Percentiles rank a stretch among this genome's conserved stretches.
Conservation (phyloP, 2,797 vertebrate genomes). For the Phataginus tetradactyla region DNA sequence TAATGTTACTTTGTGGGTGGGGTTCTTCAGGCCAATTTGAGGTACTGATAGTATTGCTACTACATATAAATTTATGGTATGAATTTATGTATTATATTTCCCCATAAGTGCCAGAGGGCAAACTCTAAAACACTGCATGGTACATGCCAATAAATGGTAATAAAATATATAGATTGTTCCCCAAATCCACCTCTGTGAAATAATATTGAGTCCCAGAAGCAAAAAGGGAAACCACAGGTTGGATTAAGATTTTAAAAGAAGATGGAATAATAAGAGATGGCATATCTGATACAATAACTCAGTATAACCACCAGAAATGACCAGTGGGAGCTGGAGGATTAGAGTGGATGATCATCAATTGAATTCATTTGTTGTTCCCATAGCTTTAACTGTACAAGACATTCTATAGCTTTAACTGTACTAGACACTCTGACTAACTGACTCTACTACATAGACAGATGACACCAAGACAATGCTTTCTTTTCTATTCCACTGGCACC, state of each 20-base stretch:
- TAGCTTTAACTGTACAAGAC: not conserved
- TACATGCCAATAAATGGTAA: not conserved
- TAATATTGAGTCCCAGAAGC: not conserved
- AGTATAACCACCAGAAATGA: not conserved
- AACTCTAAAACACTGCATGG: not conserved
- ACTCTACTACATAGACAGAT: not conserved
- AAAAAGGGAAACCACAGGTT: not conserved
- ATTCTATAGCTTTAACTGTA: too few relatives aligned
- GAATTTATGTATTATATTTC: not conserved
- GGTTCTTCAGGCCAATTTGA: not conserved
- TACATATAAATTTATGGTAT: not conserved
- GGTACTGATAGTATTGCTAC: not conserved
- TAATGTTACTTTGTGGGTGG: not conserved
- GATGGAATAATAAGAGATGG: not conserved
- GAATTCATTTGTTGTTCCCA: not conserved
- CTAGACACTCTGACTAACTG: not conserved
- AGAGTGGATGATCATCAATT: not conserved
- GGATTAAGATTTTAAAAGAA: not conserved
- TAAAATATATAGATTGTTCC: not conserved
- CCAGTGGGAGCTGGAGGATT: not conserved
- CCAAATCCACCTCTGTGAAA: not conserved
- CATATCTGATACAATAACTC: not conserved
- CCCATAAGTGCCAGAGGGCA: not conserved
- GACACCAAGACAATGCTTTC: not conserved
- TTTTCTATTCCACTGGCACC: not conserved